Evolutionary conservation across 2,113 vertebrate genomes (phyloP), one percentile per base, ranked within the genome.

Genomic region (Rafetus swinhoei): DNA sequence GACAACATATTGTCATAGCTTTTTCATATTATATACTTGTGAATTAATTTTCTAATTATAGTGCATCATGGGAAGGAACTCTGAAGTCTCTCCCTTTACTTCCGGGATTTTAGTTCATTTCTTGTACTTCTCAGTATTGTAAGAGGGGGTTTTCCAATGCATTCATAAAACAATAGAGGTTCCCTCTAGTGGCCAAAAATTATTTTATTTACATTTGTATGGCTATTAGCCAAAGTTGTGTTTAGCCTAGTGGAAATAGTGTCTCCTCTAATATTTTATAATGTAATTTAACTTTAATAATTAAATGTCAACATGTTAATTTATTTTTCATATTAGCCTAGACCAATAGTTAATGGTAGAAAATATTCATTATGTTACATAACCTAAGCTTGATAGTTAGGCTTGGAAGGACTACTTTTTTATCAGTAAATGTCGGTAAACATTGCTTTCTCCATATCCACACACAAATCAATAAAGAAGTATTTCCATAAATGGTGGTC

Each of bases 101-200:
- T 80, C 59, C 14, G 0, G 81, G 65, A 45, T 50, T 25, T 50
- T 77, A 27, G 13, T 77, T 77, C 39, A 27, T 27, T n/a, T 6
- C 21, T 76, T 54, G 1, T 79, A 15, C 2, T 3, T 1, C 12
- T 12, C 7, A 86, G 56, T 45, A n/a, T 57, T 25, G 29, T 45
- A 79, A 82, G 35, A 5, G 8, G 16, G 16, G 14, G 8, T 6
- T 82, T 39, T 35, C 15, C 4, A 35, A 7, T 52, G 13, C n/a
- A 57, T 52, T 35, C 56, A 19, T 62, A 76, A 59, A 32, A 93
- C 88, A 54, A 50, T 93, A 7, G 55, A 79, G 2, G 93, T 92
- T 91, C 95, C 97, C 94, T 93, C 96, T 97, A 32, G 93, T 13
- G 95, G 94, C 50, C n/a, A 85, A 1, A 62, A 3, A 12, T 3